Evolutionary conservation across 2,113 vertebrate genomes (phyloP), one percentile per base, ranked within the genome.

Genomic region (Chamaetylas fuelleborni): DNA sequence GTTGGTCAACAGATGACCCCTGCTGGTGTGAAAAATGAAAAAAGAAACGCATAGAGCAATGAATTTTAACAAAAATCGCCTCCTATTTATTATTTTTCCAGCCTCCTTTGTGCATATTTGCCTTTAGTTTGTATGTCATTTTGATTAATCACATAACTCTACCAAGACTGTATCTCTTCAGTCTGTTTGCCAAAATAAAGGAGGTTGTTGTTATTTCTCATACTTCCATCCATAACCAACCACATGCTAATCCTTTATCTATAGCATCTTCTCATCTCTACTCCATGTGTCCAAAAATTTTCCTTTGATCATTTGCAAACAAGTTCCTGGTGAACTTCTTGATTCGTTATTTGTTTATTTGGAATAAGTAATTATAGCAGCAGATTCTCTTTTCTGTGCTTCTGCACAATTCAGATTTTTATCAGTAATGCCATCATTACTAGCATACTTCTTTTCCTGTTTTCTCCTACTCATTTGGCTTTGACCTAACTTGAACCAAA

Each of bases 1-100:
- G 54, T 94, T 97, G 91, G 85, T 92, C 85, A 94, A 81, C 91
- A 93, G 92, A 64, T 94, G 95, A 96, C 95, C 93, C 91, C 95
- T 96, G 86, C 91, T 97, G 91, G 95, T 91, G 64, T 65, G 47
- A 40, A 88, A 78, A 90, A 84, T 56, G 1, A 60, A n/a, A 28
- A 57, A 53, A 51, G 34, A 61, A 29, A n/a, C 69, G 36, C 28
- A 5, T 13, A 10, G 42, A 54, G 12, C 18, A 11, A 53, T 33
- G 76, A 80, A 82, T 62, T 66, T 19, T 34, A 20, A 62, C 34
- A 22, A 87, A 69, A 78, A 4, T 0, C 5, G 11, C 4, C 8
- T 24, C 12, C 2, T 86, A 20, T 56, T 76, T 86, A 40, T 78
- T 62, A 38, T n/a, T 67, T 91, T 95, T 53, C 11, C 19, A 62